Base-by-base conservation (phyloP, 2,797 vertebrate species). In the Sparidentex hasta region DNA sequence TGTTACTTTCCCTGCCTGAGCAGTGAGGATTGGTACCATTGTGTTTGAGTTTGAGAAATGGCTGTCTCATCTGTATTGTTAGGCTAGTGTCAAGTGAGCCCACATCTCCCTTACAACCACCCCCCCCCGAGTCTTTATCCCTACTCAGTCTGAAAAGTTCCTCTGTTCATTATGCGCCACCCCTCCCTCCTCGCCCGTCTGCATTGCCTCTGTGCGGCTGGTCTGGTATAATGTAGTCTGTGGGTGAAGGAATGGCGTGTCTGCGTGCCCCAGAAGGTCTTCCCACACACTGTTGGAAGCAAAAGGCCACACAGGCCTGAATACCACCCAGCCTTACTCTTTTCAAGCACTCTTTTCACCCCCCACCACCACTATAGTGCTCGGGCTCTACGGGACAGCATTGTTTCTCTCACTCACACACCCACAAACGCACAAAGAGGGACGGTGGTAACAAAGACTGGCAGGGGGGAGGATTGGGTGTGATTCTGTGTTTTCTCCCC, bases 191-290 rank as follows among this genome's bases (percentile, higher is more conserved):
- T 76, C 68, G 20, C 70, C 79, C 64, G 54, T 80, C 88, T 89
- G 82, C 72, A 3, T 77, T 54, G 76, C 78, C 78, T 76, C 77
- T 80, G 80, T 80, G 62, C 48, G 61, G 38, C 85, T 79, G 80
- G 65, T 71, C 71, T 89, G 80, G 59, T 90, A 81, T 86, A 86
- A 87, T 88, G 88, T 38, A 11, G 38, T 90, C 76, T 78, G 71
- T 81, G 87, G 84, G 87, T 89, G 83, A 92, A 86, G 91, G 70
- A 88, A 90, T 92, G 92, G 90, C 38, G 81, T 89, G 92, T 90
- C 88, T 91, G 81, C 78, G 75, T 77, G 76, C 76, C 83, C 79
- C 81, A 18, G 76, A 79, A 77, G 88, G 85, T 89, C 92, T 94
- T 94, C 93, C 90, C 94, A 94, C 93, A 91, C 87, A 57, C 65